Percentiles rank a stretch among this genome's conserved stretches.
Conservation (phyloP, 2,113 vertebrate genomes). For the Phaetusa simplex region DNA sequence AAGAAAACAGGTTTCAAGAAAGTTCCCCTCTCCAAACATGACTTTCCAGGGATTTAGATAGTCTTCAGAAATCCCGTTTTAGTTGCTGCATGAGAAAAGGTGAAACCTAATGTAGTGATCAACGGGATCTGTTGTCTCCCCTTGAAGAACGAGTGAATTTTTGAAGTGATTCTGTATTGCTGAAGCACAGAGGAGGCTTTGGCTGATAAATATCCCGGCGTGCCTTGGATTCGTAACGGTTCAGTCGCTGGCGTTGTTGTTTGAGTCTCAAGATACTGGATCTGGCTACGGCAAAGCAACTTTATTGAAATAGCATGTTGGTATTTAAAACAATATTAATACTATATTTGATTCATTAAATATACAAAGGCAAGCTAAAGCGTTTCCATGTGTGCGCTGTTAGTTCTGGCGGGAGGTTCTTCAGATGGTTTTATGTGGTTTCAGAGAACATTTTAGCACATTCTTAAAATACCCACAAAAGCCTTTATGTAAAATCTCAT, state of each 20-base stretch:
- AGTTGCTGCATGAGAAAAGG: not conserved
- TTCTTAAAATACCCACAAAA: slow-evolving; percentile 84
- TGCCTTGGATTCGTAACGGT: not conserved
- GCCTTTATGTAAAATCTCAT: slow-evolving; percentile 82
- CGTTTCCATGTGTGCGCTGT: slow-evolving; percentile 76
- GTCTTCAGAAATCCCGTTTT: not conserved
- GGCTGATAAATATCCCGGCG: not conserved
- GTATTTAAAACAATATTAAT: slow-evolving; percentile 77
- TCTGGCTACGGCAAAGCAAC: slow-evolving; percentile 10
- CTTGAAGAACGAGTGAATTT: not conserved
- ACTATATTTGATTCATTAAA: slow-evolving; percentile 74
- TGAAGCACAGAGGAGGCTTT: not conserved
- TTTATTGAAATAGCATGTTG: slow-evolving; percentile 68
- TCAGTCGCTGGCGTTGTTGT: not conserved
- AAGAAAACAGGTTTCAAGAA: not conserved
- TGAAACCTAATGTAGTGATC: not conserved
- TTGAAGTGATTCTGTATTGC: not conserved
- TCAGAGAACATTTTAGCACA: slow-evolving; percentile 81
- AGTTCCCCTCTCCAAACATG: not conserved
- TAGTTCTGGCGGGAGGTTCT: slow-evolving; percentile 70
- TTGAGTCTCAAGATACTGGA: not conserved
- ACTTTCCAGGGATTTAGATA: not conserved
- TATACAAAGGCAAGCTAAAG: slow-evolving; percentile 67
- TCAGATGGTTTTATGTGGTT: slow-evolving; percentile 76
- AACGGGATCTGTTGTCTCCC: not conserved